Evolutionary conservation across 2,888 invertebrate species (phyloP).

Genomic region (Cyclophora albipunctata): DNA sequence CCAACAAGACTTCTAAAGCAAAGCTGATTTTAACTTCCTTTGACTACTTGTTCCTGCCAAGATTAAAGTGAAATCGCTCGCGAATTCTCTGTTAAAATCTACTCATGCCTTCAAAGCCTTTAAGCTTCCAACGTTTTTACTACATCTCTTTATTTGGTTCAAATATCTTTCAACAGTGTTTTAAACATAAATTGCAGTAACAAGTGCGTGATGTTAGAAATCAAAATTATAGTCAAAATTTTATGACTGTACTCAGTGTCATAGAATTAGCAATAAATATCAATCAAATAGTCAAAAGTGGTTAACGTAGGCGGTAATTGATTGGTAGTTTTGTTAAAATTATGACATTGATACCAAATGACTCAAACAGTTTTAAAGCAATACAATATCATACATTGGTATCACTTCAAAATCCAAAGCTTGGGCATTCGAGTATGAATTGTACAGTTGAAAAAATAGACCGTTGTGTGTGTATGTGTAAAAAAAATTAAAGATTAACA

Average conservation of each 20-base stretch:
- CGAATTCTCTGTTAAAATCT: conserved; percentile 11
- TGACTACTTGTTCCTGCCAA: conserved; percentile 13
- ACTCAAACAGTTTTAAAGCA: too few species aligned
- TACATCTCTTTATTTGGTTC: conserved; percentile 1
- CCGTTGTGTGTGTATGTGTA: conserved; percentile 26
- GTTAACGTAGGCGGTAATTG: too few species aligned
- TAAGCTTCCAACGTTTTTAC: conserved; percentile 28
- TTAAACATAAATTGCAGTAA: conserved; percentile 14
- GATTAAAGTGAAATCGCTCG: conserved; percentile 6
- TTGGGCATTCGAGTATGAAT: too few species aligned
- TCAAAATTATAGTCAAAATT: conserved; percentile 18
- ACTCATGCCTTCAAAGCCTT: conserved; percentile 54
- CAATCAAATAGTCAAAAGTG: too few species aligned
- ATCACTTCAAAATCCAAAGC: too few species aligned
- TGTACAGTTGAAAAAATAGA: conserved; percentile 10
- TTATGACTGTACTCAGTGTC: too few species aligned
- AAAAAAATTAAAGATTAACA: conserved; percentile 26
- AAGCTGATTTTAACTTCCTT: conserved; percentile 17
- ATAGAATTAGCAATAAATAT: too few species aligned
- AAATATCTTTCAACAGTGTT: conserved; percentile 2
- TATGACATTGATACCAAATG: too few species aligned
- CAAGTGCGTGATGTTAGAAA: conserved; percentile 29
- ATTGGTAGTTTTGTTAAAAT: too few species aligned
- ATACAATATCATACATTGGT: too few species aligned
- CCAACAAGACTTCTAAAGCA: conserved; percentile 16